phyloP scores from a whole-genome alignment of 1,140 invertebrate genomes.

The Myzus persicae region DNA sequence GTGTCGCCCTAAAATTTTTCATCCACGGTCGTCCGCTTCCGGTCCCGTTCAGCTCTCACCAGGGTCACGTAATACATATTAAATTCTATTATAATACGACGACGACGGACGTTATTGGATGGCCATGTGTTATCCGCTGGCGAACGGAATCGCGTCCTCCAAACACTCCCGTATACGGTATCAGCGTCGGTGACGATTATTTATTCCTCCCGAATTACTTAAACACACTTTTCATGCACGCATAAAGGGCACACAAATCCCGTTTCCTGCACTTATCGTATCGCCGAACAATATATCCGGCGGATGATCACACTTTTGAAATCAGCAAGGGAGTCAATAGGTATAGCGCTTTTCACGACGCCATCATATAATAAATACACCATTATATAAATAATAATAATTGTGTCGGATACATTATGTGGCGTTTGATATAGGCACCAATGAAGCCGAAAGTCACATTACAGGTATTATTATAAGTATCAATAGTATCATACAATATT shows the following conservation, averaged over 20 bases:
- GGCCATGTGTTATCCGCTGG: background rate
- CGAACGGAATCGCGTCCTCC: background rate
- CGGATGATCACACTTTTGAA: background rate
- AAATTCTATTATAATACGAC: constrained; percentile 1
- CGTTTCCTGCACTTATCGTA: background rate
- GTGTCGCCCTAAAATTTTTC: background rate
- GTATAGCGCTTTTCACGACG: background rate
- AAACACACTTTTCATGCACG: background rate
- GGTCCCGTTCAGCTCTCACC: background rate
- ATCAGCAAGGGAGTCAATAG: background rate
- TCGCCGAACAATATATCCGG: background rate
- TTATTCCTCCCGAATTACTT: background rate
- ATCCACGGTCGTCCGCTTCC: background rate
- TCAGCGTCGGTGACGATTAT: background rate
- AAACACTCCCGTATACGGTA: background rate
- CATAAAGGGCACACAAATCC: background rate
- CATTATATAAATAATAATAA: no score
- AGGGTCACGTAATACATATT: background rate
- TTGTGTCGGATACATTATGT: no score
- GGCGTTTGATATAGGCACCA: no score
- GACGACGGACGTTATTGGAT: background rate
- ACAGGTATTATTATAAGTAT: no score
- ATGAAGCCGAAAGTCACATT: no score
- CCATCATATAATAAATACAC: background rate
- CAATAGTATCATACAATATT: no score